These are phyloP conservation scores for Stichopus horrens DNA, from an alignment of 53 echinoderm and acorn worm species.

Conservation along the genomic window DNA sequence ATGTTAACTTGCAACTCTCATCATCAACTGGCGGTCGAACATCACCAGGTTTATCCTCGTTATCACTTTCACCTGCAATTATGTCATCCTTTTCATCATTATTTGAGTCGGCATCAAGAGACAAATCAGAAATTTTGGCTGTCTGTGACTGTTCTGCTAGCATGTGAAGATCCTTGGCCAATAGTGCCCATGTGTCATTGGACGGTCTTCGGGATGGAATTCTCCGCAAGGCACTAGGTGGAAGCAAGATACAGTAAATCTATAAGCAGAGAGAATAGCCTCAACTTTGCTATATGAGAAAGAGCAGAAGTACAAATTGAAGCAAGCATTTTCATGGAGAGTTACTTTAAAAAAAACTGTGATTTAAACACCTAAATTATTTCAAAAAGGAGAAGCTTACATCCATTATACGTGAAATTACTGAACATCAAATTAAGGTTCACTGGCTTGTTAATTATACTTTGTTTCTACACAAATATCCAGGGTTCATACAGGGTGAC, in stretches of 20 bases:
- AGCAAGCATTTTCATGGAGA: neutral
- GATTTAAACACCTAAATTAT: neutral
- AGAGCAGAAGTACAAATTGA: neutral
- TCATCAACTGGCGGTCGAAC: constrained; percentile 20
- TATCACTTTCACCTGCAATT: neutral
- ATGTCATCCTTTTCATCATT: neutral
- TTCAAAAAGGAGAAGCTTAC: neutral
- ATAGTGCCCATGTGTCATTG: neutral
- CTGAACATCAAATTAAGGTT: too few relatives aligned
- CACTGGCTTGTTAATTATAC: too few relatives aligned
- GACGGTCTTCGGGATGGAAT: constrained; percentile 2
- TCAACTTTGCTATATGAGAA: too few relatives aligned
- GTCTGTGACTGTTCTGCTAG: constrained; percentile 30
- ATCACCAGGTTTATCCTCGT: neutral
- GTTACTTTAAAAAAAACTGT: neutral
- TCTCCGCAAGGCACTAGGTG: neutral
- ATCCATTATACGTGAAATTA: too few relatives aligned
- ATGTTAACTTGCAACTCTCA: neutral
- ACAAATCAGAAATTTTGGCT: neutral
- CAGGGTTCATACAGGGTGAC: too few relatives aligned
- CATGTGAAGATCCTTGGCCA: constrained; percentile 37
- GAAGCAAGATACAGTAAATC: neutral
- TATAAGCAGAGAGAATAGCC: neutral
- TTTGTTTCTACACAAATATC: too few relatives aligned
- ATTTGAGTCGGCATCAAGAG: neutral